Percentiles rank a stretch among this genome's conserved stretches.
Conservation (phyloP, 2,888 invertebrate species). For the Chalcosyrphus nemorum region DNA sequence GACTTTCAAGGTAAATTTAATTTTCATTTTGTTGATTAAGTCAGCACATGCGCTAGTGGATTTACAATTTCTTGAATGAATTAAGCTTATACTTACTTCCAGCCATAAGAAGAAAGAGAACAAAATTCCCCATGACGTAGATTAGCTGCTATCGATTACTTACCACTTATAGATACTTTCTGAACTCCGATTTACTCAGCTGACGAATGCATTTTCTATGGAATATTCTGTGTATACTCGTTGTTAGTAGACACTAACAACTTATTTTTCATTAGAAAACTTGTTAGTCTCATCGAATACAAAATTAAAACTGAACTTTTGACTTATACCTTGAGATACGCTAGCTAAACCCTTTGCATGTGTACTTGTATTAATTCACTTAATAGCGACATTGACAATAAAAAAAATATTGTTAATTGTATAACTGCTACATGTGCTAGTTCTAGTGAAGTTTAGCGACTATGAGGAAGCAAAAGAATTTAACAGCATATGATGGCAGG, state of each 20-base stretch:
- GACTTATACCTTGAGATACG: neutral
- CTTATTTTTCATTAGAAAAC: conserved; percentile 10
- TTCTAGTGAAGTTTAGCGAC: neutral
- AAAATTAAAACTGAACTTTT: conserved; percentile 15
- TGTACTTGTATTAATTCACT: neutral
- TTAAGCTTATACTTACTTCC: neutral
- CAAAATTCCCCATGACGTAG: neutral
- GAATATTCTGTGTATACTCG: neutral
- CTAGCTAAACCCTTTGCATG: neutral
- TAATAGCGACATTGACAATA: conserved; percentile 2
- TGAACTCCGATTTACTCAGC: too few species aligned
- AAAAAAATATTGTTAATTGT: neutral
- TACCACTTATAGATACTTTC: too few species aligned
- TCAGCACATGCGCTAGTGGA: conserved; percentile 20
- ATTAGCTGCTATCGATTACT: neutral
- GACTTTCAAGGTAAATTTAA: conserved; percentile 41
- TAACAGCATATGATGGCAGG: neutral
- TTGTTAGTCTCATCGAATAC: neutral
- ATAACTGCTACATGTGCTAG: neutral
- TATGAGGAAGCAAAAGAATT: conserved; percentile 4
- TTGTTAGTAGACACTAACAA: neutral
- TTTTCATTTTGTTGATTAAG: conserved; percentile 7
- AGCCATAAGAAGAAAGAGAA: neutral
- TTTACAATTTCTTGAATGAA: neutral
- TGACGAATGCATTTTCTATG: neutral